Conservation (phyloP, 2,113 vertebrate genomes). For the Promerops cafer region DNA sequence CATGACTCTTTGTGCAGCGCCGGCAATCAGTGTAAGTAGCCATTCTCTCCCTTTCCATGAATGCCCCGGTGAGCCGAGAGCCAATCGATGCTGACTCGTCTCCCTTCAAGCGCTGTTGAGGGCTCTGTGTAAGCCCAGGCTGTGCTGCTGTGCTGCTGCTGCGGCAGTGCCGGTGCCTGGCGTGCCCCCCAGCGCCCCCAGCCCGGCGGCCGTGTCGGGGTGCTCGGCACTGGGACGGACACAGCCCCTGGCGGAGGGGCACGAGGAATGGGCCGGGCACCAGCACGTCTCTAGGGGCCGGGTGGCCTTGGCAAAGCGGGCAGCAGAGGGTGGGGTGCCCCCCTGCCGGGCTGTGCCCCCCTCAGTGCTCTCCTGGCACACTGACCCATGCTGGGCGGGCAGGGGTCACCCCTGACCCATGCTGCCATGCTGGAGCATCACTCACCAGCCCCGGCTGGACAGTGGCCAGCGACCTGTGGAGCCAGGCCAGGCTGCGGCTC, state of each 20-base stretch:
- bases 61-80: background rate
- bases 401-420: background rate
- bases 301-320: accelerated
- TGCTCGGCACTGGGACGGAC: accelerated
- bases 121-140: background rate
- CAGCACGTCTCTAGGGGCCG: accelerated
- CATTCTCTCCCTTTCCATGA: background rate
- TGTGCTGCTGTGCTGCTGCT: background rate
- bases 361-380: accelerated
- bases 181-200: accelerated
- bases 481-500: slow-evolving; percentile 76
- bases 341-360: background rate
- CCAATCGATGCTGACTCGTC: background rate
- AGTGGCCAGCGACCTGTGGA: slow-evolving; percentile 71
- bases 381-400: accelerated
- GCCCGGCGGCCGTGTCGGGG: accelerated
- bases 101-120: accelerated
- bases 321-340: background rate
- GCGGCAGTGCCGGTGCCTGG: accelerated
- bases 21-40: background rate
- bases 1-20: accelerated
- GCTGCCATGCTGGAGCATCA: background rate
- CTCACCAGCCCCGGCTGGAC: slow-evolving; percentile 75
- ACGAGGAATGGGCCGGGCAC: accelerated
- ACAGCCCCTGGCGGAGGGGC: accelerated